Conservation (phyloP, 2,113 vertebrate species). For the Ceyx melanurus region DNA sequence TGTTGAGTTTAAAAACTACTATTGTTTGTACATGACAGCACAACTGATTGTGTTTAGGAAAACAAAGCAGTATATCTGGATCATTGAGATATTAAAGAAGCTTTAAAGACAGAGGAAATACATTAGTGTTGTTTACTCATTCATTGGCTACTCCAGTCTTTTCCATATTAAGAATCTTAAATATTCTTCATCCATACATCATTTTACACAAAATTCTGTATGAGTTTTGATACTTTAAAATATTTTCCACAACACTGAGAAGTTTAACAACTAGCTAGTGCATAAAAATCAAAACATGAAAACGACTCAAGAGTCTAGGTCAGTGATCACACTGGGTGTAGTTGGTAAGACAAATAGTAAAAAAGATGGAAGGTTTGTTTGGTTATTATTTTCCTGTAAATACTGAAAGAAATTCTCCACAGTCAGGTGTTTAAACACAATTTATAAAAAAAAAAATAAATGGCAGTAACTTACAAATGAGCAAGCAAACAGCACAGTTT, state of each 20-base stretch:
- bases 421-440: background rate
- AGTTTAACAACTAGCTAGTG: background rate
- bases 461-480: background rate
- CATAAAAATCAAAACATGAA: background rate
- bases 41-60: conserved; percentile 27
- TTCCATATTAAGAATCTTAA: background rate
- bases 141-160: background rate
- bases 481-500: background rate
- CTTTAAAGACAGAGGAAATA: conserved; percentile 24
- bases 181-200: background rate
- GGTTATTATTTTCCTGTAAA: background rate
- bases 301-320: background rate
- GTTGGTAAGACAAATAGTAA: background rate
- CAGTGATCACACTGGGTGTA: background rate
- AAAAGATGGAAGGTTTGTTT: conserved; percentile 7
- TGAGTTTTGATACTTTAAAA: background rate
- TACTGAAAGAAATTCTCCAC: background rate
- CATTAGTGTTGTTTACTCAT: background rate
- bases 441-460: background rate
- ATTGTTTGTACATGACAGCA: conserved; percentile 22
- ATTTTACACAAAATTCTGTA: background rate
- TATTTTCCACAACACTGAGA: background rate
- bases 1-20: background rate
- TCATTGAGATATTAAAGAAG: conserved; percentile 25
- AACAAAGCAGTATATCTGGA: conserved; percentile 1